Evolutionary conservation across 2,888 invertebrate genomes (phyloP).

Genomic region (Chymomyza amoena): DNA sequence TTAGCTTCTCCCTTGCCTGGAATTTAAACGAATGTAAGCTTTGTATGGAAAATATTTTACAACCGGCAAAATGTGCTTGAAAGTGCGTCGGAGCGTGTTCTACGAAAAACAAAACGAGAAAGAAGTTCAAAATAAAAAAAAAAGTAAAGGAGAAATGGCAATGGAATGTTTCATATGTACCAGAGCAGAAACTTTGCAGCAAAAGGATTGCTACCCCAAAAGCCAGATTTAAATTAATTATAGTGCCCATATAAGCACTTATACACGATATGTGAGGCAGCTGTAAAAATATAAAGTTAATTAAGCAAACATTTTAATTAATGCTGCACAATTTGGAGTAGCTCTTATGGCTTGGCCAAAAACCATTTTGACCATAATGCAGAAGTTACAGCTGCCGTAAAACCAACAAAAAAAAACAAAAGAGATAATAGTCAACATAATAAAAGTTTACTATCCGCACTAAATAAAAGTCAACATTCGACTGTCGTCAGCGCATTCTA

Average conservation of each 20-base stretch:
- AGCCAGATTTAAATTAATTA: neutral
- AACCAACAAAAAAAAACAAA: neutral
- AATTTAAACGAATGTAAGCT: neutral
- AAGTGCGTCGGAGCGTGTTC: neutral
- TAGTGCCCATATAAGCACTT: neutral
- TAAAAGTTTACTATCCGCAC: neutral
- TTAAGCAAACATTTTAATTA: constrained; percentile 26
- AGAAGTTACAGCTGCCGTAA: neutral
- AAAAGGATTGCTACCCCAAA: neutral
- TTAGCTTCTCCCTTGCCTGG: neutral
- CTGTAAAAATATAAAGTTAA: constrained; percentile 6
- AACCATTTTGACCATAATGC: neutral
- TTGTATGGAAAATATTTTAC: neutral
- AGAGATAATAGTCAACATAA: neutral
- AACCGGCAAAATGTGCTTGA: neutral
- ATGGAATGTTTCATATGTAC: neutral
- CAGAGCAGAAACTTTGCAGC: neutral
- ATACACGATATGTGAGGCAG: neutral
- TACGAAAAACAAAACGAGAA: neutral
- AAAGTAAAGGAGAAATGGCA: neutral
- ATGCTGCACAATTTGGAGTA: constrained; percentile 3
- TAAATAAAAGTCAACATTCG: neutral
- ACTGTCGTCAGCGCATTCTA: neutral
- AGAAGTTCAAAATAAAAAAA: neutral
- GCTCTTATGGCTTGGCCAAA: neutral